Percentiles rank a stretch among this genome's conserved stretches.
Conservation (phyloP, 2,888 invertebrate species). For the Cataglyphis cursor region DNA sequence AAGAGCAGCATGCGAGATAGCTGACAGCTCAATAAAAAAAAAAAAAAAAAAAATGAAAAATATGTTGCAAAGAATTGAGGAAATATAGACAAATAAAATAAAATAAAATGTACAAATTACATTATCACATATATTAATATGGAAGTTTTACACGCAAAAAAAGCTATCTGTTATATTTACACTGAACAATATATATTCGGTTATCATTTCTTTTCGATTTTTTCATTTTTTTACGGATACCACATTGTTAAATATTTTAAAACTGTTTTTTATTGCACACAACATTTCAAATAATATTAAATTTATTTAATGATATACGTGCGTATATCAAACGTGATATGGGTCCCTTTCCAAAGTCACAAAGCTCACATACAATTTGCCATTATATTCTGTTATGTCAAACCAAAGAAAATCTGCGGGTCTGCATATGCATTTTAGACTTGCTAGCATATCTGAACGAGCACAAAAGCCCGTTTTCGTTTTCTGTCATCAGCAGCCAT, state of each 20-base stretch:
- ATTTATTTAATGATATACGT: not conserved
- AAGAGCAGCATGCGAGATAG: not conserved
- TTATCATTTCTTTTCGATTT: not conserved
- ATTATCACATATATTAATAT: not conserved
- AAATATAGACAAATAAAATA: constrained; percentile 15
- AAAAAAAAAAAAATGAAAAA: constrained; percentile 13
- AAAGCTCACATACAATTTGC: not conserved
- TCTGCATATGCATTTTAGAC: constrained; percentile 29
- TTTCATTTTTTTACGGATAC: constrained; percentile 5
- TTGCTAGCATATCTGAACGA: not conserved
- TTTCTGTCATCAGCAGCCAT: constrained; percentile 7
- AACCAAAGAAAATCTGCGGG: not conserved
- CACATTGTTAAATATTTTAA: not conserved
- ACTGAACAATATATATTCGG: not conserved
- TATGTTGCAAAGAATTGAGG: not conserved
- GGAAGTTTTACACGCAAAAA: not conserved
- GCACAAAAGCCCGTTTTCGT: not conserved
- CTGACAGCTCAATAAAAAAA: not conserved
- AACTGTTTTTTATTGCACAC: not conserved
- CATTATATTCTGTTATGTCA: not conserved
- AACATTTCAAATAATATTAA: not conserved
- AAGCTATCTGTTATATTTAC: not conserved
- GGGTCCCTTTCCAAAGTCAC: not conserved
- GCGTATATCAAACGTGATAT: not conserved
- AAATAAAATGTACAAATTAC: not conserved